Evolutionary conservation across 1,140 invertebrate genomes (phyloP), one percentile per base, ranked within the genome.

Genomic region (Drosophila azteca): DNA sequence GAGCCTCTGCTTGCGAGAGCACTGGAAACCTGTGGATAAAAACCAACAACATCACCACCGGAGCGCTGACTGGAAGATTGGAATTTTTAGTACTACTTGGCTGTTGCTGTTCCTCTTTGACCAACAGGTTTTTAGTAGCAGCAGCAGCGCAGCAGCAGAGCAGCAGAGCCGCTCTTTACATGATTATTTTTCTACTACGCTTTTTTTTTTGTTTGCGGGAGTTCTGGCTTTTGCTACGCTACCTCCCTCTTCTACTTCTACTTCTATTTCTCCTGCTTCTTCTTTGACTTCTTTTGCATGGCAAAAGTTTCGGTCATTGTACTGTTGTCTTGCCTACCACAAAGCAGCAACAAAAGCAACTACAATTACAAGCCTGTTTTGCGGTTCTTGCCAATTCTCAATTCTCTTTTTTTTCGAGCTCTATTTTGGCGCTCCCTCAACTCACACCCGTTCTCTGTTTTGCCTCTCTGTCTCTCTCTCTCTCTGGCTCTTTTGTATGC

Each of bases 61-160:
- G 61, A 82, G 75, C 72, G 75, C 82, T 58, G 73, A 79, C 82
- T 87, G 82, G 82, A 87, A 87, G 83, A 87, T 88, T 51, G 82
- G 82, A 87, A 87, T 87, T 87, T 87, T 82, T 87, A 87, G 63
- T 82, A 78, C 83, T 70, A 67, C 48, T 45, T 35, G 58, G 51
- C 66, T 57, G 69, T 73, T 63, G 62, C 59, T 66, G 55, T 59
- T 76, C 63, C 65, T 59, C 63, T 73, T 54, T 59, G 70, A 75
- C 70, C 62, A 73, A 73, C 71, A 74, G 71, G 71, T 75, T 75
- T 68, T 74, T 65, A 67, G 61, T 73, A 72, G 61, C 62, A 54
- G 60, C 66, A 72, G 61, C 62, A 54, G 60, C 66, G 61, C 62
- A 54, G 60, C 66, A 60, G 68, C 46, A 11, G 11, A 39, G 35